Evolutionary conservation across 2,113 vertebrate genomes (phyloP).

Genomic region (Ophthalmolycus amberensis): DNA sequence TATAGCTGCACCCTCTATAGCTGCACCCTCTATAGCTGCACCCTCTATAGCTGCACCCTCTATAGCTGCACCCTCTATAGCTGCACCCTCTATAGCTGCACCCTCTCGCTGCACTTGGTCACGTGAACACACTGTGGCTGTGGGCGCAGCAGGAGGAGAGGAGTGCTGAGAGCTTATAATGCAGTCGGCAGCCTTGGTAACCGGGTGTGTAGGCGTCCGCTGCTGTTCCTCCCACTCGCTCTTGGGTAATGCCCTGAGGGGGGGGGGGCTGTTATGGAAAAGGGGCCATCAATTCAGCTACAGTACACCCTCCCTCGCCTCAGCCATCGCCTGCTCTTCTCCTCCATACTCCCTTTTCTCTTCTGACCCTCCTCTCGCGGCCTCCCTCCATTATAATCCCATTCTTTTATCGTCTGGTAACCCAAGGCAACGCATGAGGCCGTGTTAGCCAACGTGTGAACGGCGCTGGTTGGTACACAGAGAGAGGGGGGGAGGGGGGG

Average conservation of each 20-base stretch:
- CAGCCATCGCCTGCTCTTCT: constrained; percentile 4
- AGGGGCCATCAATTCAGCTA: constrained; percentile 39
- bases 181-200: constrained; percentile 73
- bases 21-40: too few relatives aligned
- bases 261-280: constrained; percentile 2
- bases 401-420: constrained; percentile 77
- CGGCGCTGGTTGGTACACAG: constrained; percentile 58
- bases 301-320: constrained; percentile 17
- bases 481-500: not conserved
- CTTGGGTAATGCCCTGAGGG: constrained; percentile 42
- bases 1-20: too few relatives aligned
- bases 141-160: constrained; percentile 31
- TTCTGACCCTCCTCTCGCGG: constrained; percentile 24
- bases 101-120: not conserved
- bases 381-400: constrained; percentile 72
- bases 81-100: too few relatives aligned
- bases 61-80: too few relatives aligned
- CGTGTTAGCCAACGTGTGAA: constrained; percentile 59
- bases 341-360: constrained; percentile 20
- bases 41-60: too few relatives aligned
- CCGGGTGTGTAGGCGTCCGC: constrained; percentile 64
- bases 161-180: constrained; percentile 56
- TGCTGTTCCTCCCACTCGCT: constrained; percentile 65
- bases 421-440: constrained; percentile 76
- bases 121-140: constrained; percentile 15